These are phyloP conservation scores for Orthosia cruda DNA, from an alignment of 2,888 invertebrate species.

Conservation along the genomic window DNA sequence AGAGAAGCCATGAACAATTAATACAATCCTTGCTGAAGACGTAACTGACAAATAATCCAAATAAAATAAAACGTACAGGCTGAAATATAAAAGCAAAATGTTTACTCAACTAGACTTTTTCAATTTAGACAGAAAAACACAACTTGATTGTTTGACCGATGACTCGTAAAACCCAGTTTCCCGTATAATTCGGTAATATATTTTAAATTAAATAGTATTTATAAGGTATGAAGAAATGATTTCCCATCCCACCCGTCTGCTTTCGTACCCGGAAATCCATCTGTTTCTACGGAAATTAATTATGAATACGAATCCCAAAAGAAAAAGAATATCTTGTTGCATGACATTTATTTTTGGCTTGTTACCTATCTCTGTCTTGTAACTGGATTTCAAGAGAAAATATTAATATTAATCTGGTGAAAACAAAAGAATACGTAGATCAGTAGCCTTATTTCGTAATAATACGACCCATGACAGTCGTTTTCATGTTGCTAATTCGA, in stretches of 20 bases:
- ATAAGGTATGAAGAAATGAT: constrained; percentile 30
- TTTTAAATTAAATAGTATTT: constrained; percentile 46
- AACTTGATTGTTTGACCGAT: constrained; percentile 7
- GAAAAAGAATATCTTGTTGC: constrained; percentile 17
- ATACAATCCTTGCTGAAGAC: too few relatives aligned
- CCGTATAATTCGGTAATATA: constrained; percentile 42
- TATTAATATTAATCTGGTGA: not conserved
- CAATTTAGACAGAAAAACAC: not conserved
- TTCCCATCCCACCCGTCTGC: constrained; percentile 29
- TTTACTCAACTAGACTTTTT: not conserved
- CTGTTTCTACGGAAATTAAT: constrained; percentile 56
- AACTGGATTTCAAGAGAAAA: not conserved
- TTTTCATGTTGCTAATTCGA: not conserved
- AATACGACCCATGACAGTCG: not conserved
- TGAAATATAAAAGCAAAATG: too few relatives aligned
- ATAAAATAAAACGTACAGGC: too few relatives aligned
- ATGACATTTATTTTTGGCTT: not conserved
- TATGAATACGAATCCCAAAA: constrained; percentile 34
- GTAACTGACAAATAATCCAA: too few relatives aligned
- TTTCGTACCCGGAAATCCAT: constrained; percentile 34
- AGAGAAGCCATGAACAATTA: too few relatives aligned
- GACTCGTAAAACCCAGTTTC: constrained; percentile 19
- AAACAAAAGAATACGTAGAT: not conserved
- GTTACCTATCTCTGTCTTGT: too few relatives aligned
- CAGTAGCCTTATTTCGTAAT: not conserved